phyloP scores from a whole-genome alignment of 2,113 vertebrate genomes.

The Macquaria australasica region DNA sequence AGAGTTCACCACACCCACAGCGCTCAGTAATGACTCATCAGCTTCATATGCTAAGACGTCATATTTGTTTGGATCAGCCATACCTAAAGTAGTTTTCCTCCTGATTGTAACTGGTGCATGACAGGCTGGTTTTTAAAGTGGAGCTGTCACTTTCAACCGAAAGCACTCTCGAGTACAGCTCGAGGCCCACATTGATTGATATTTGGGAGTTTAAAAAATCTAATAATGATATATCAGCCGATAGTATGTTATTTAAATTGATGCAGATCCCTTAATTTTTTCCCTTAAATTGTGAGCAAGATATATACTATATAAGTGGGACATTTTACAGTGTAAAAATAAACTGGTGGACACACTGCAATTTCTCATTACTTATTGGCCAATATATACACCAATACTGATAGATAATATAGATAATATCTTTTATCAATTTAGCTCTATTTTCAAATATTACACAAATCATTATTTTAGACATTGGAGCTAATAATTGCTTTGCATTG shows the following conservation, averaged over 20 bases:
- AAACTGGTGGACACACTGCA: not conserved
- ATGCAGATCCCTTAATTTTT: not conserved
- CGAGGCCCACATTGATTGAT: not conserved
- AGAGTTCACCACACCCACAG: slow-evolving; percentile 59
- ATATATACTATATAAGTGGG: not conserved
- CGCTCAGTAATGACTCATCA: slow-evolving; percentile 29
- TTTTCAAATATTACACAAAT: not conserved
- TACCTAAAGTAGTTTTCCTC: not conserved
- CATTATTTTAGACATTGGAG: not conserved
- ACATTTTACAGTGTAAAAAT: not conserved
- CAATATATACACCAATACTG: not conserved
- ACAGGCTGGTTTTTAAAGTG: not conserved
- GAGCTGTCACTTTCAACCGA: not conserved
- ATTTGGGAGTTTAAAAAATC: not conserved
- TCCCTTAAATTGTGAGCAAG: not conserved
- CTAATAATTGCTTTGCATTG: not conserved
- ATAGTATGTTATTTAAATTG: not conserved
- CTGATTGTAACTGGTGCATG: too few relatives aligned
- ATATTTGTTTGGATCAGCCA: not conserved
- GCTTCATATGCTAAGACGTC: not conserved
- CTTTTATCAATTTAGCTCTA: not conserved
- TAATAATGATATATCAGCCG: too few relatives aligned
- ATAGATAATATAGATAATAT: too few relatives aligned
- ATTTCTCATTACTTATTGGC: not conserved
- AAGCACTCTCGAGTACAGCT: not conserved